A percentile compares a stretch with the other conserved stretches of the same genome.
Evolutionary conservation across 2,113 vertebrate species (phyloP).

Genomic region (Petromus typicus): DNA sequence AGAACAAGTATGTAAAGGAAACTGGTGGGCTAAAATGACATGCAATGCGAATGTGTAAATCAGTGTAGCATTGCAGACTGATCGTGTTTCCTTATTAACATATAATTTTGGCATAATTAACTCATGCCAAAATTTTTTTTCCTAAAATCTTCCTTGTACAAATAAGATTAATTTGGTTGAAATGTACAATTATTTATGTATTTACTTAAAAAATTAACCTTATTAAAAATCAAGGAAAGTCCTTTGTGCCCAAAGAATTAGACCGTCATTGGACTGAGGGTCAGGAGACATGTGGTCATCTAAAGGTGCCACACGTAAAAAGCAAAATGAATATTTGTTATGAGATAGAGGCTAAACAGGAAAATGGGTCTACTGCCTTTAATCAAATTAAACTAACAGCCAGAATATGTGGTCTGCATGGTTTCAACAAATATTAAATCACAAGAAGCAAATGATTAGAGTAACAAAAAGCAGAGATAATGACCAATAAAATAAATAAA

Average conservation of each 20-base stretch:
- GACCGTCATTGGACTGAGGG: background rate
- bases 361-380: background rate
- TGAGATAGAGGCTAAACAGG: background rate
- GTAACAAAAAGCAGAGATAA: background rate
- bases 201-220: background rate
- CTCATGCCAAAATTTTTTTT: background rate
- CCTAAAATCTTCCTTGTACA: background rate
- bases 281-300: background rate
- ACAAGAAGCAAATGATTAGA: background rate
- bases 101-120: background rate
- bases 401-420: background rate
- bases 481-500: background rate
- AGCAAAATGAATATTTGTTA: background rate
- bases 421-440: background rate
- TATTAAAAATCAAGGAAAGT: background rate
- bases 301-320: background rate
- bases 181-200: background rate
- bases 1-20: background rate
- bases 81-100: background rate
- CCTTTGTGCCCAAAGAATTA: background rate
- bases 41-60: background rate
- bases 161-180: background rate
- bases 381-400: background rate
- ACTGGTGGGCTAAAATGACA: background rate
- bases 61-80: fast-evolving